phyloP scores from a whole-genome alignment of 1,140 invertebrate species.

The Bombus balteatus region DNA sequence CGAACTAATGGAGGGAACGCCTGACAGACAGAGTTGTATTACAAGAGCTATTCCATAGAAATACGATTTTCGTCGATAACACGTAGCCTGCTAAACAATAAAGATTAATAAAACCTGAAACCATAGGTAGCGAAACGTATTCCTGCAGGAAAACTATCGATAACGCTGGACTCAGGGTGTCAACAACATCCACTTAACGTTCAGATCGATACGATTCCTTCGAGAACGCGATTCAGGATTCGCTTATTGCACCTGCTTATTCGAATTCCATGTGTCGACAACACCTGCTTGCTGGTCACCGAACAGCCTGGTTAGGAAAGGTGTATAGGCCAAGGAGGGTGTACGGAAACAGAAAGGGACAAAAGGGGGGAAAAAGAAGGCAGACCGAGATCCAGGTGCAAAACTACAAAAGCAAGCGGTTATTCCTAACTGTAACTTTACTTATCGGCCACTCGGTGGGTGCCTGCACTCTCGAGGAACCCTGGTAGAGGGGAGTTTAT shows the following conservation, averaged over 20 bases:
- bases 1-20: not conserved
- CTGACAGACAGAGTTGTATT: too few species aligned
- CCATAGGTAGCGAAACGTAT: too few species aligned
- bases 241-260: conserved; percentile 33
- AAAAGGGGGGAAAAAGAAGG: not conserved
- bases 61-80: too few species aligned
- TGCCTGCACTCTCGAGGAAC: not conserved
- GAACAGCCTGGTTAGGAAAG: not conserved
- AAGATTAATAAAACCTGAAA: too few species aligned
- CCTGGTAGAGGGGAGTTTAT: conserved; percentile 35
- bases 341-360: not conserved
- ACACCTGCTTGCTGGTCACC: conserved; percentile 45
- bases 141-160: too few species aligned
- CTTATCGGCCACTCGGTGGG: conserved; percentile 15
- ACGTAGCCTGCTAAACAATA: too few species aligned
- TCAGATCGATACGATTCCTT: too few species aligned
- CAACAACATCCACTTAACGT: not conserved
- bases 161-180: not conserved
- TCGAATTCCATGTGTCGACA: conserved; percentile 32
- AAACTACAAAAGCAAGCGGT: not conserved
- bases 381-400: conserved; percentile 9
- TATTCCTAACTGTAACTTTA: not conserved
- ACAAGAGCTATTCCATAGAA: too few species aligned
- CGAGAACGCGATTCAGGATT: not conserved
- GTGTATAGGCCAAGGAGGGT: not conserved